These are phyloP conservation scores for Orbicella faveolata DNA, from an alignment of 64 coral and sea anemone genomes.

Conservation along the genomic window DNA sequence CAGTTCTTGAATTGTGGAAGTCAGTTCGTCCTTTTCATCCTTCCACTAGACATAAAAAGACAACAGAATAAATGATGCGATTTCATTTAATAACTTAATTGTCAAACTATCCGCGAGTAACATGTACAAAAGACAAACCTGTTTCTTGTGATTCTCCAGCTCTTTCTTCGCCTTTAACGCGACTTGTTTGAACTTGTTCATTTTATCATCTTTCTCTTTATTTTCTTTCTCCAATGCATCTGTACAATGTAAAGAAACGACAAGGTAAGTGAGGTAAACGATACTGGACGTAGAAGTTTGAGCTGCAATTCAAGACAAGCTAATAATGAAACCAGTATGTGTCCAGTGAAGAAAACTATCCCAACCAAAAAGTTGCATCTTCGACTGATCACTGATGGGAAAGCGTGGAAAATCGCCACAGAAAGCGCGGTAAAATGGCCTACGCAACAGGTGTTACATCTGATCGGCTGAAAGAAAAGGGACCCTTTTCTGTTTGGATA, in stretches of 20 bases:
- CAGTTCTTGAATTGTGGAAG: conserved; percentile 57
- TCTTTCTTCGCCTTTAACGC: conserved; percentile 87
- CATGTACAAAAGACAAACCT: conserved; percentile 19
- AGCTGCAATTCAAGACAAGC: background rate
- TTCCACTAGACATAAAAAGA: conserved; percentile 23
- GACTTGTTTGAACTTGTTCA: conserved; percentile 85
- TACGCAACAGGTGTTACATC: too few species aligned
- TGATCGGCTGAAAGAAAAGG: too few species aligned
- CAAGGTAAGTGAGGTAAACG: background rate
- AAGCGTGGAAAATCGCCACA: too few species aligned
- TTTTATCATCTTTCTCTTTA: conserved; percentile 80
- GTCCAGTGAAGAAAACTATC: too few species aligned
- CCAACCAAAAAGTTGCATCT: too few species aligned
- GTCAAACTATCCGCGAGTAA: background rate
- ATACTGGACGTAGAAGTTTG: background rate
- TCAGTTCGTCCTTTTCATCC: conserved; percentile 63
- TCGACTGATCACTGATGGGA: too few species aligned
- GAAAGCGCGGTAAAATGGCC: too few species aligned
- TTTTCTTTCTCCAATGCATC: conserved; percentile 41
- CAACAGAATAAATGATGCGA: background rate
- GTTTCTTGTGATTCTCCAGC: conserved; percentile 73
- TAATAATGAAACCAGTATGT: too few species aligned
- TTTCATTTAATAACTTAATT: background rate
- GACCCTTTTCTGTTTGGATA: too few species aligned
- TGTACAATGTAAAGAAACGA: background rate